phyloP scores from a whole-genome alignment of 37 sponge, comb jelly and placozoan genomes.

The Corticium candelabrum region DNA sequence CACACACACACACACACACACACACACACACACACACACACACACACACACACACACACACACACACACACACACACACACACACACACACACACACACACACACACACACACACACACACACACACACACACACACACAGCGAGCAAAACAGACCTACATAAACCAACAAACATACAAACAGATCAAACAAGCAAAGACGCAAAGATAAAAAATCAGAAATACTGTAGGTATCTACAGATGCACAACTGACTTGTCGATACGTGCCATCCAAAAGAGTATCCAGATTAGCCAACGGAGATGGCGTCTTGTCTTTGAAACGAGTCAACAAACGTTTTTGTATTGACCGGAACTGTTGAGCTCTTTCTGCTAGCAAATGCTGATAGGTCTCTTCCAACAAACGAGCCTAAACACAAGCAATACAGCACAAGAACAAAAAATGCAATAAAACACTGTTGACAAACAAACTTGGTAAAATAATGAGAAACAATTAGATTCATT shows the following conservation, averaged over 20 bases:
- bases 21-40: too few relatives aligned
- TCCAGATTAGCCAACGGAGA: slow-evolving; percentile 75
- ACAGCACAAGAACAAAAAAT: too few relatives aligned
- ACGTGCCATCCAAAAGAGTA: slow-evolving; percentile 85
- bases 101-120: too few relatives aligned
- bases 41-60: too few relatives aligned
- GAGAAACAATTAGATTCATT: too few relatives aligned
- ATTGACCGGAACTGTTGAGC: slow-evolving; percentile 87
- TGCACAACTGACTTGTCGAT: slow-evolving; percentile 47
- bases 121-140: neutral
- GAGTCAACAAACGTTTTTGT: slow-evolving; percentile 80
- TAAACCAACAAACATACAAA: neutral
- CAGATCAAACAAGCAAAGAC: too few relatives aligned
- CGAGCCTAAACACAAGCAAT: slow-evolving; percentile 41
- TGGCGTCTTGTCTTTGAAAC: slow-evolving; percentile 98
- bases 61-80: too few relatives aligned
- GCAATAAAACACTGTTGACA: too few relatives aligned
- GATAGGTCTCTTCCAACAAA: slow-evolving; percentile 32
- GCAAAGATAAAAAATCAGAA: too few relatives aligned
- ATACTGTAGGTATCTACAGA: neutral
- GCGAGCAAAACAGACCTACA: neutral
- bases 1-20: too few relatives aligned
- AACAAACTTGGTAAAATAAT: too few relatives aligned
- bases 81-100: too few relatives aligned
- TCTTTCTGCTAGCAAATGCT: slow-evolving; percentile 54